phyloP scores from a whole-genome alignment of 2,797 vertebrate species.

The Miichthys miiuy region DNA sequence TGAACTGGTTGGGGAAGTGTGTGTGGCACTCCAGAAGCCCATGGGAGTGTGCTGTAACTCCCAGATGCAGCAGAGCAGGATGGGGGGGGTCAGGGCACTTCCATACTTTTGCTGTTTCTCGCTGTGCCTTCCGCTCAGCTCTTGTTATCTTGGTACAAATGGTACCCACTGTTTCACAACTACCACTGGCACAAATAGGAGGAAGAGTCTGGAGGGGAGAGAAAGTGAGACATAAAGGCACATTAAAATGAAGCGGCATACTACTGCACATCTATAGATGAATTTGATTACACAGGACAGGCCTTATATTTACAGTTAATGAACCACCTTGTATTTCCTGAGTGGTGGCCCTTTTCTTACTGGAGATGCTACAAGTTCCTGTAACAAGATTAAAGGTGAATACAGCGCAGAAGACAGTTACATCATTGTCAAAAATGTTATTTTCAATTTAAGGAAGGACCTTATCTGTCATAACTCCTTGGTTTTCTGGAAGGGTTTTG shows the following conservation, averaged over 20 bases:
- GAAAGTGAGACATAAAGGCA: not conserved
- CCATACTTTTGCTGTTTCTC: constrained; percentile 53
- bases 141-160: constrained; percentile 61
- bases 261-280: not conserved
- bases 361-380: constrained; percentile 60
- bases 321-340: constrained; percentile 84
- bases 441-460: constrained; percentile 23
- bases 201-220: constrained; percentile 87
- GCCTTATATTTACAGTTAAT: not conserved
- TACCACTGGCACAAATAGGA: constrained; percentile 82
- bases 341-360: constrained; percentile 53
- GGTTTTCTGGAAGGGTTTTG: constrained; percentile 43
- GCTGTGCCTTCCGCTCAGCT: constrained; percentile 65
- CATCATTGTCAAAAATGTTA: not conserved
- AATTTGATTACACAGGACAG: not conserved
- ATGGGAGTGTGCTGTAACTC: constrained; percentile 88
- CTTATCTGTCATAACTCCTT: constrained; percentile 37
- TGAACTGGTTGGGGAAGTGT: constrained; percentile 81
- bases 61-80: constrained; percentile 86
- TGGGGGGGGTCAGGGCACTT: constrained; percentile 82
- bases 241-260: not conserved
- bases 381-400: constrained; percentile 29
- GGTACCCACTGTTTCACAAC: constrained; percentile 5
- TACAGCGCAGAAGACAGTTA: not conserved
- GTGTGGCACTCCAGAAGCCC: constrained; percentile 81